Evolutionary conservation across 2,113 vertebrate genomes (phyloP).

Genomic region (Polyodon spathula): DNA sequence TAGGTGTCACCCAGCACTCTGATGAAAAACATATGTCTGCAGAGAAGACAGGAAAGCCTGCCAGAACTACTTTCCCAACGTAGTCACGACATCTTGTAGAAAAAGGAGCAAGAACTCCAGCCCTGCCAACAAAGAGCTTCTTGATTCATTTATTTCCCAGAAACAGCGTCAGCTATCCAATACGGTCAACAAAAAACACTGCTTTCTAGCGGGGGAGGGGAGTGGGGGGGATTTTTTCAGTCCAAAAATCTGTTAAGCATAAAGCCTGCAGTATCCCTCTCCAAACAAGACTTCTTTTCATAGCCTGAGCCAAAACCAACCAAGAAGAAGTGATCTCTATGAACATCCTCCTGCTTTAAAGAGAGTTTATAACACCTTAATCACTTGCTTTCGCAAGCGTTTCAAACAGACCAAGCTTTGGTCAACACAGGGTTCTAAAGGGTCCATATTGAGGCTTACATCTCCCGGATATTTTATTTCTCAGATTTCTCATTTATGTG

Average conservation of each 20-base stretch:
- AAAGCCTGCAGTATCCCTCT: slow-evolving; percentile 38
- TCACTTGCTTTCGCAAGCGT: background rate
- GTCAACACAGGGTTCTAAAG: background rate
- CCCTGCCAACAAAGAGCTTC: slow-evolving; percentile 63
- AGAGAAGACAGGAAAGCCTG: slow-evolving; percentile 27
- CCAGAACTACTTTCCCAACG: slow-evolving; percentile 34
- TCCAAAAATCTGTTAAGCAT: slow-evolving; percentile 66
- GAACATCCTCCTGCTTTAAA: background rate
- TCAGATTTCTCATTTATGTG: too few species aligned
- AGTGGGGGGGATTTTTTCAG: slow-evolving; percentile 30
- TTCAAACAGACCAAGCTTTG: background rate
- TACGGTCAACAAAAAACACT: slow-evolving; percentile 59
- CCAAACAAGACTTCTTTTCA: slow-evolving; percentile 33
- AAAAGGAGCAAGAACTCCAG: slow-evolving; percentile 21
- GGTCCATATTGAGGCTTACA: background rate
- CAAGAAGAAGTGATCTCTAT: slow-evolving; percentile 26
- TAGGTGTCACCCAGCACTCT: slow-evolving; percentile 50
- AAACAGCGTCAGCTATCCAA: slow-evolving; percentile 63
- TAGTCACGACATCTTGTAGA: slow-evolving; percentile 41
- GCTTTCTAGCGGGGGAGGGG: slow-evolving; percentile 45
- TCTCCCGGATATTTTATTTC: too few species aligned
- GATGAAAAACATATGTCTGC: slow-evolving; percentile 58
- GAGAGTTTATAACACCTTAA: background rate
- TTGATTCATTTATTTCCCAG: slow-evolving; percentile 72
- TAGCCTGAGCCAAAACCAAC: slow-evolving; percentile 35